Evolutionary conservation across 2,797 vertebrate species (phyloP).

Genomic region (Aldrovandia affinis): DNA sequence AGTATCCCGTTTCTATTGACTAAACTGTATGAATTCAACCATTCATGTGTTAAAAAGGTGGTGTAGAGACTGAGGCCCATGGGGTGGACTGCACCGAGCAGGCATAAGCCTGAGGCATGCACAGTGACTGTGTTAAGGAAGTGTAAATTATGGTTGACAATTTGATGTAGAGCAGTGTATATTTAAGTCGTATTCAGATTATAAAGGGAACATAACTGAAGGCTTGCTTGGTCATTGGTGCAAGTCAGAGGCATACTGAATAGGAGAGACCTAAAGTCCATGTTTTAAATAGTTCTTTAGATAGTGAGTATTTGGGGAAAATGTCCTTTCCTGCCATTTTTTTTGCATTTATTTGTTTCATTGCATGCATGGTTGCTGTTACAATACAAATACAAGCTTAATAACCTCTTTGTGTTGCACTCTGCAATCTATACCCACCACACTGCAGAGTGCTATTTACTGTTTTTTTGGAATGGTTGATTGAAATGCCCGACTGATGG

Average conservation of each 20-base stretch:
- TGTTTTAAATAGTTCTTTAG: background rate
- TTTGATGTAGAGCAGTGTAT: background rate
- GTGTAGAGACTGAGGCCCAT: conserved; percentile 55
- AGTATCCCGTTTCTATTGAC: conserved; percentile 52
- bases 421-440: too few species aligned
- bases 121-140: background rate
- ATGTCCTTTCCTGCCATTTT: too few species aligned
- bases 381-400: too few species aligned
- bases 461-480: too few species aligned
- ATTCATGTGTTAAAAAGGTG: conserved; percentile 71
- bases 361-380: too few species aligned
- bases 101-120: background rate
- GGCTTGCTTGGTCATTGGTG: background rate
- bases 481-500: too few species aligned
- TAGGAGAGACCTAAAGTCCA: background rate
- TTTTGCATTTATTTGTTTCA: too few species aligned
- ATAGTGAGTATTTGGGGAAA: background rate
- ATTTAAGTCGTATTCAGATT: background rate
- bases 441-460: too few species aligned
- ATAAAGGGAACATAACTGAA: background rate
- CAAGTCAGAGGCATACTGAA: background rate
- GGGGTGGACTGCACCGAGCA: background rate
- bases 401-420: too few species aligned
- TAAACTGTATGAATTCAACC: conserved; percentile 66
- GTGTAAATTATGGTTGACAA: background rate